Conservation (phyloP, 2,888 invertebrate genomes). For the Gastracanthus pulcherrimus region DNA sequence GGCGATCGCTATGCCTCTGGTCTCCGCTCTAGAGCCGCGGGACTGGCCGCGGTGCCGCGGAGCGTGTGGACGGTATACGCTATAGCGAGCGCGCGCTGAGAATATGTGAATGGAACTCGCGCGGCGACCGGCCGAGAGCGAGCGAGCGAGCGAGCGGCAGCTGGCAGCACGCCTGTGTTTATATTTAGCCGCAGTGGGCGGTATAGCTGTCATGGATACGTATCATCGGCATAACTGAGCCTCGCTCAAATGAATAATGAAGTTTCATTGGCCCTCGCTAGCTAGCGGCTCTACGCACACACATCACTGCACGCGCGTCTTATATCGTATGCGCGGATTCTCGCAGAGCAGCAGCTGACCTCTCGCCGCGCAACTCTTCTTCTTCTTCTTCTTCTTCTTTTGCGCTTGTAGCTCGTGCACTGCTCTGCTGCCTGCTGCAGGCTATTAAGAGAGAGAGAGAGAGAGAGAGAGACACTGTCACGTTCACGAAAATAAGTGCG, state of each 20-base stretch:
- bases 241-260: slow-evolving; percentile 76
- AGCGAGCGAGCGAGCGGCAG: too few relatives aligned
- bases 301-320: slow-evolving; percentile 30
- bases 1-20: slow-evolving; percentile 53
- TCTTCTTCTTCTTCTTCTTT: not conserved
- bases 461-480: too few relatives aligned
- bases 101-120: slow-evolving; percentile 57
- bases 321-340: slow-evolving; percentile 9
- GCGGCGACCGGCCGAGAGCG: slow-evolving; percentile 28
- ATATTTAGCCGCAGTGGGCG: slow-evolving; percentile 78
- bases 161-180: slow-evolving; percentile 77
- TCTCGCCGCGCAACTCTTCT: not conserved
- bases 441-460: too few relatives aligned
- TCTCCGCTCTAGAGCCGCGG: not conserved
- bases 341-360: slow-evolving; percentile 9
- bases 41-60: not conserved
- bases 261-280: slow-evolving; percentile 70
- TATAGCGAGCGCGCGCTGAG: too few relatives aligned
- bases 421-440: too few relatives aligned
- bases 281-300: too few relatives aligned
- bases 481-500: too few relatives aligned
- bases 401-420: too few relatives aligned
- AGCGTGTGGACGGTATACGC: too few relatives aligned
- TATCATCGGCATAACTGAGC: slow-evolving; percentile 77
- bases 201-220: slow-evolving; percentile 77